These are phyloP conservation scores for Sycophila sp. DNA, from an alignment of 1,140 invertebrate genomes.

Conservation along the genomic window DNA sequence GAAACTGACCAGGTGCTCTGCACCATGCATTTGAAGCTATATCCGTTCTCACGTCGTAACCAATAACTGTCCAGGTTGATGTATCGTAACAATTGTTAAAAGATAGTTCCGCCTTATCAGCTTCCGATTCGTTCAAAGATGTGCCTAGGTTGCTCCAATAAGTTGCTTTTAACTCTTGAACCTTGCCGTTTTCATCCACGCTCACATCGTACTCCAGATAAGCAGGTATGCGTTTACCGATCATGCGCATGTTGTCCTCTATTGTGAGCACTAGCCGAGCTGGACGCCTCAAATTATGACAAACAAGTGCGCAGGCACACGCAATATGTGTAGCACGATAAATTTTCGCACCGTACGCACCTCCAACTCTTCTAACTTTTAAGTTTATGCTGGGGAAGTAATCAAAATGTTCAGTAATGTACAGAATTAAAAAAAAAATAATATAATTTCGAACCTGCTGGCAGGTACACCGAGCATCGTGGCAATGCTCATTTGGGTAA, in stretches of 20 bases:
- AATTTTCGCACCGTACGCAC: conserved; percentile 78
- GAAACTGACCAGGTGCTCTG: conserved; percentile 69
- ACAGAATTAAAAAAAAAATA: neutral
- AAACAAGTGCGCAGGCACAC: conserved; percentile 73
- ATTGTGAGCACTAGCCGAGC: conserved; percentile 74
- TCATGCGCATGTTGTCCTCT: conserved; percentile 73
- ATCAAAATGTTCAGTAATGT: neutral
- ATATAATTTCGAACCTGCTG: conserved; percentile 53
- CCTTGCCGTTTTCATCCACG: conserved; percentile 73
- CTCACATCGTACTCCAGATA: conserved; percentile 74
- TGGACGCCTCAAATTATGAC: conserved; percentile 70
- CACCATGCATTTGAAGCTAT: conserved; percentile 71
- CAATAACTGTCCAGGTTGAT: conserved; percentile 67
- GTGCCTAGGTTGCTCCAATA: conserved; percentile 75
- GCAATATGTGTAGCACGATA: conserved; percentile 68
- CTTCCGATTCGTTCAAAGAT: conserved; percentile 63
- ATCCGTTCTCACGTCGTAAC: conserved; percentile 70
- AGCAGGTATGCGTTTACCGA: conserved; percentile 73
- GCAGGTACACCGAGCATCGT: conserved; percentile 65
- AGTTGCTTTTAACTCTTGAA: conserved; percentile 73
- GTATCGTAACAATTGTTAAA: conserved; percentile 71
- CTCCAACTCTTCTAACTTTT: conserved; percentile 74
- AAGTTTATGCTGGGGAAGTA: conserved; percentile 69
- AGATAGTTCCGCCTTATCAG: conserved; percentile 29
- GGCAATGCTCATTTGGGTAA: conserved; percentile 72